Evolutionary conservation across 2,888 invertebrate genomes (phyloP), one percentile per base, ranked within the genome.

Genomic region (Rhamnusium bicolor): DNA sequence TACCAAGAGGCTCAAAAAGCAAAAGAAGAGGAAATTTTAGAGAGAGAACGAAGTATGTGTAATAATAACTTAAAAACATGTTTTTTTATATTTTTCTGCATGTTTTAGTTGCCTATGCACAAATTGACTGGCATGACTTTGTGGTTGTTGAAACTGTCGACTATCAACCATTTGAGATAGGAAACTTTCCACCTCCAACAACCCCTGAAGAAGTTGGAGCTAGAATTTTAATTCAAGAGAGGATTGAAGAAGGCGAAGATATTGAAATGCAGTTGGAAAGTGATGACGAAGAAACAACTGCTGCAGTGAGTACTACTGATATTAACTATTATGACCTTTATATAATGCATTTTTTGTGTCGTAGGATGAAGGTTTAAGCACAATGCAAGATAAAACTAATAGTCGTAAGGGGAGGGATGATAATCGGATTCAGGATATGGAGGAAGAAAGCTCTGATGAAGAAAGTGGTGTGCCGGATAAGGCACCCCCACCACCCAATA

Each of bases 91-190:
- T 19, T 51, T 19, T 19, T 18, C n/a, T 3, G 14, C 14, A 1
- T 18, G 16, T 79, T 80, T 74, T 32, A 91, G 93, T 96, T 27
- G 96, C 96, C 0, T 99, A 99, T 87, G 98, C 98, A 0, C 97
- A 97, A 84, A 98, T 99, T 77, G 99, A 99, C 87, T 99, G 99
- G 99, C 99, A 99, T 87, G 99, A 99, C 88, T 99, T 99, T 88
- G 99, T 99, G 0, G 99, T 99, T 0, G 99, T 99, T 0, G 99
- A 99, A 89, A 99, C 99, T 0, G 99, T 99, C 0, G 99, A 99
- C 88, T 99, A 99, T 87, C 98, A 98, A 81, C 96, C 97, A 0
- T 96, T 96, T 82, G 99, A 99, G 89, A 94, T 94, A 10, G 97
- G 98, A 0, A 96, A 98, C 86, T 97, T 98, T 85, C 98, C 98